phyloP scores from a whole-genome alignment of 2,797 vertebrate species.

The Rhinatrema bivittatum region DNA sequence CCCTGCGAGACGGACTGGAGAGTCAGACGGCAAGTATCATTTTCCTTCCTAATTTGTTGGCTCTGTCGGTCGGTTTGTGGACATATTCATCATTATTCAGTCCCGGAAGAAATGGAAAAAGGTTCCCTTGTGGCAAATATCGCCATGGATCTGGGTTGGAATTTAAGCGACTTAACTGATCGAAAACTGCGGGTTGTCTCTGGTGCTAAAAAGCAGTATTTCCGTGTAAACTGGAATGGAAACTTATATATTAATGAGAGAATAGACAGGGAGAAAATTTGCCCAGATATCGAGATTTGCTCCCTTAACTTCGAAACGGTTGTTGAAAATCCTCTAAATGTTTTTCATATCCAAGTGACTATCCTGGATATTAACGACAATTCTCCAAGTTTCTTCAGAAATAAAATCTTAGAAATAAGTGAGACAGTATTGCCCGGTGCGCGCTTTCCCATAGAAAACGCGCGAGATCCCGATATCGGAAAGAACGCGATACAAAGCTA shows the following conservation, averaged over 20 bases:
- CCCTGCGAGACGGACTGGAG: neutral
- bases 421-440: slow-evolving; percentile 17
- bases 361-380: slow-evolving; percentile 55
- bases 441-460: slow-evolving; percentile 32
- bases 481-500: slow-evolving; percentile 35
- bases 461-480: slow-evolving; percentile 38
- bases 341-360: slow-evolving; percentile 32
- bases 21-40: slow-evolving; percentile 4
- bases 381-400: slow-evolving; percentile 35
- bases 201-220: slow-evolving; percentile 34
- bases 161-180: slow-evolving; percentile 30
- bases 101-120: slow-evolving; percentile 1
- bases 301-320: slow-evolving; percentile 39
- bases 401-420: slow-evolving; percentile 25
- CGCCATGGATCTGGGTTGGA: slow-evolving; percentile 31
- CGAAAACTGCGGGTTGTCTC: slow-evolving; percentile 39
- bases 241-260: slow-evolving; percentile 35
- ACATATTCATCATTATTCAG: neutral
- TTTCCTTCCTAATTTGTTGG: neutral
- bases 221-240: slow-evolving; percentile 36
- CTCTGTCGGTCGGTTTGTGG: neutral
- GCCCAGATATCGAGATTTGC: slow-evolving; percentile 27
- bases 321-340: slow-evolving; percentile 35
- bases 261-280: slow-evolving; percentile 47
- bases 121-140: slow-evolving; percentile 3